Evolutionary conservation across 2,888 invertebrate genomes (phyloP).

Genomic region (Petrolisthes cinctipes): DNA sequence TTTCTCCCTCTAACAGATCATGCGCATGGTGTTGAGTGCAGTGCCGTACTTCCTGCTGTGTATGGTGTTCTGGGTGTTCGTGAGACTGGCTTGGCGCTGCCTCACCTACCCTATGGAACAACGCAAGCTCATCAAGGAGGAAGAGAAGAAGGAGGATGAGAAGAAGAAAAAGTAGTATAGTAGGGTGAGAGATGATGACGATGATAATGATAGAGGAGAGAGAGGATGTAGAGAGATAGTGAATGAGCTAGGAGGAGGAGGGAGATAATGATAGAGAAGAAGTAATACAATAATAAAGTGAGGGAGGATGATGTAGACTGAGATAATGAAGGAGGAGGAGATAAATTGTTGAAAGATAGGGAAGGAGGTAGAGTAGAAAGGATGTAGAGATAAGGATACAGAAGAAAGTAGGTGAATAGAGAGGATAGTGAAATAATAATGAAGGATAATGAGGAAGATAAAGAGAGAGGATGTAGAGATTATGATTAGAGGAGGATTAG

Average conservation of each 20-base stretch:
- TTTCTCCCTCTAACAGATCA: constrained; percentile 44
- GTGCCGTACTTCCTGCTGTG: constrained; percentile 63
- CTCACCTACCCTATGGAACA: constrained; percentile 60
- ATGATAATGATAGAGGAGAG: not conserved
- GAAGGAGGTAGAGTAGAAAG: not conserved
- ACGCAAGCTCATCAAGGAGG: constrained; percentile 35
- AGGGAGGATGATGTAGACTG: not conserved
- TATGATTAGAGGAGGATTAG: no score
- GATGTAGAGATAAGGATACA: not conserved
- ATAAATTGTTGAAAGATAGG: not conserved
- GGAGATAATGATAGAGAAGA: not conserved
- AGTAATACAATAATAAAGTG: not conserved
- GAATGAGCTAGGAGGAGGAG: not conserved
- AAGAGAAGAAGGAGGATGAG: constrained; percentile 46
- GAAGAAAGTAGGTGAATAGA: not conserved
- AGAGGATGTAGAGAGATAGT: not conserved
- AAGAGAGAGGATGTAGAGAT: not conserved
- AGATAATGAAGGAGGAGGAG: not conserved
- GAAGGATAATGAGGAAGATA: not conserved
- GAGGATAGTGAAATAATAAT: not conserved
- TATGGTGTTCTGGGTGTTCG: constrained; percentile 62
- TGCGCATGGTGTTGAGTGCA: constrained; percentile 62
- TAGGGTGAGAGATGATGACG: not conserved
- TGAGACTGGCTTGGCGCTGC: constrained; percentile 60
- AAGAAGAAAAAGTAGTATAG: constrained; percentile 53